Evolutionary conservation across 2,888 invertebrate species (phyloP).

Genomic region (Psylliodes chrysocephalus): DNA sequence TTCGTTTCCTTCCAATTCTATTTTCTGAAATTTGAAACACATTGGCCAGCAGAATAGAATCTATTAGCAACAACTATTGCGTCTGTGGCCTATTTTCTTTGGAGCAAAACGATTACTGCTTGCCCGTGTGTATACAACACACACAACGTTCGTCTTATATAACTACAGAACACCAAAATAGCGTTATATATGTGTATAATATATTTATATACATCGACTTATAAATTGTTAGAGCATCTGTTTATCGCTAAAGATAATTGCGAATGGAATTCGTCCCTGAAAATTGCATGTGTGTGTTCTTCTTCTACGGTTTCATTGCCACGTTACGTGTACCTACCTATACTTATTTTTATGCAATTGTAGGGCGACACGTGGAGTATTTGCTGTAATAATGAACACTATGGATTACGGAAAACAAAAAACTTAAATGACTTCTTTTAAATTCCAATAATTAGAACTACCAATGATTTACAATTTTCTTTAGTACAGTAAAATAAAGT

Average conservation of each 20-base stretch:
- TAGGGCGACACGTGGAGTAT: slow-evolving; percentile 7
- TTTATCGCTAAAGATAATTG: slow-evolving; percentile 52
- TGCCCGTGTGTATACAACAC: slow-evolving; percentile 25
- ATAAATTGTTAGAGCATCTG: slow-evolving; percentile 50
- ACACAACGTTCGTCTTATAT: slow-evolving; percentile 30
- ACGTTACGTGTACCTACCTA: slow-evolving; percentile 5
- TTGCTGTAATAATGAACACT: too few species aligned
- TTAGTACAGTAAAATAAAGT: too few species aligned
- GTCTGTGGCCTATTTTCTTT: slow-evolving; percentile 27
- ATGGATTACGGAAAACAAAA: too few species aligned
- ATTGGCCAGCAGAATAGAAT: neutral
- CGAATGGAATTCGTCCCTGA: slow-evolving; percentile 51
- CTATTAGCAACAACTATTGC: slow-evolving; percentile 25
- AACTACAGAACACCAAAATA: slow-evolving; percentile 36
- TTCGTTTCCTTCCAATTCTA: neutral
- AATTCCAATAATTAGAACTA: too few species aligned
- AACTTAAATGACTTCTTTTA: too few species aligned
- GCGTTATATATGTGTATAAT: slow-evolving; percentile 35
- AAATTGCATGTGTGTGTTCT: slow-evolving; percentile 46
- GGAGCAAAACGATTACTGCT: slow-evolving; percentile 18
- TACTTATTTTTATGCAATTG: slow-evolving; percentile 3
- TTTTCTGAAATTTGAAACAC: neutral
- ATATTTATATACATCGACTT: slow-evolving; percentile 29
- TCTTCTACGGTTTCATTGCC: slow-evolving; percentile 32
- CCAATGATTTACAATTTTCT: too few species aligned